Percentiles rank a stretch among this genome's conserved stretches.
phyloP scores from a whole-genome alignment of 92 coral and sea anemone species.

The Actinostola sp. region DNA sequence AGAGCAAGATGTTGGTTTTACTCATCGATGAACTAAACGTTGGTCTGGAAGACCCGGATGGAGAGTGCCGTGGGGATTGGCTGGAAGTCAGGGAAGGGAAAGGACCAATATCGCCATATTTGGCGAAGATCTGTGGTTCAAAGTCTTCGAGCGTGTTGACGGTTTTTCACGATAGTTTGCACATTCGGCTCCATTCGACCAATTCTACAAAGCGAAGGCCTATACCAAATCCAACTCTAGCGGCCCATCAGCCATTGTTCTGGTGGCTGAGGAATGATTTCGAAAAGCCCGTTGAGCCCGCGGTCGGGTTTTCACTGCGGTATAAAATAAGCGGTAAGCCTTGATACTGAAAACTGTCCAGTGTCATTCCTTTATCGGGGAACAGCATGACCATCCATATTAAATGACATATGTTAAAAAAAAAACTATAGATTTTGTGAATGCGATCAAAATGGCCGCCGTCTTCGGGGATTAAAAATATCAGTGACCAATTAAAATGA shows the following conservation, averaged over 20 bases:
- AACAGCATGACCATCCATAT: too few species aligned
- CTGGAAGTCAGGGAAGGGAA: constrained; percentile 75
- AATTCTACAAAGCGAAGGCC: constrained; percentile 1
- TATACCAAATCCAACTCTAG: constrained; percentile 5
- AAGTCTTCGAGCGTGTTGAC: constrained; percentile 52
- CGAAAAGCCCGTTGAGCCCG: constrained; percentile 6
- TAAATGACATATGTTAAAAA: too few species aligned
- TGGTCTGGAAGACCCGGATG: constrained; percentile 62
- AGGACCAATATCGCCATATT: constrained; percentile 66
- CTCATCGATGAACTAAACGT: constrained; percentile 68
- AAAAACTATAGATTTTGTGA: too few species aligned
- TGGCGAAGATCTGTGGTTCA: constrained; percentile 68
- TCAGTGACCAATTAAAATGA: too few species aligned
- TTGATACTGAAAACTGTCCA: not conserved
- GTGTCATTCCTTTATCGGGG: too few species aligned
- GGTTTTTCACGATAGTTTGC: constrained; percentile 60
- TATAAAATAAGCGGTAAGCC: constrained; percentile 43
- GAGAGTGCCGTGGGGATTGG: constrained; percentile 66
- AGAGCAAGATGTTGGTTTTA: constrained; percentile 44
- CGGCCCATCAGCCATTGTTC: constrained; percentile 27
- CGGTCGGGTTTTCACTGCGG: constrained; percentile 23
- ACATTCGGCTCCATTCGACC: constrained; percentile 64
- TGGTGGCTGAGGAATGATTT: constrained; percentile 16
- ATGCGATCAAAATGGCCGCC: too few species aligned
- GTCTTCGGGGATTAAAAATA: too few species aligned